These are phyloP conservation scores for Cladorhizidae sp. DNA, from an alignment of 37 sponge, comb jelly and placozoan species.

Conservation along the genomic window DNA sequence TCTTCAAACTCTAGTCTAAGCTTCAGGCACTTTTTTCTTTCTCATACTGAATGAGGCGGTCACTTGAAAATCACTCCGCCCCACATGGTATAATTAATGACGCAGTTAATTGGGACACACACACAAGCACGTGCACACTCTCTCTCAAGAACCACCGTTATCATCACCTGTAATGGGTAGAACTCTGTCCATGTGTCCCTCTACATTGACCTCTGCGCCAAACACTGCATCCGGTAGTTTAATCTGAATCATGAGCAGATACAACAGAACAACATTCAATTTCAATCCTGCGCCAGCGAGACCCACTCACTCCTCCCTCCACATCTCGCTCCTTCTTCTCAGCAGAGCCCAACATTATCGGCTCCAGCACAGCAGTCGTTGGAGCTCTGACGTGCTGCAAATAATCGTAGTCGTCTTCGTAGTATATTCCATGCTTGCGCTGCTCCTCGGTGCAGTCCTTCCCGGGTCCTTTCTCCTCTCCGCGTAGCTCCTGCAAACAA, in stretches of 20 bases:
- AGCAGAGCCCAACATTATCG: neutral
- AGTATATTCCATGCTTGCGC: slow-evolving; percentile 86
- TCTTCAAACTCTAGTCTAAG: too few species aligned
- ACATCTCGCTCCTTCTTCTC: neutral
- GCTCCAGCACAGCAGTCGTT: slow-evolving; percentile 31
- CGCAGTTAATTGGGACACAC: too few species aligned
- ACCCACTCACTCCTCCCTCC: neutral
- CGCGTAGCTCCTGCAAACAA: neutral
- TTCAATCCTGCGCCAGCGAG: neutral
- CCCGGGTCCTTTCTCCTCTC: neutral
- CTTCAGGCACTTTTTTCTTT: too few species aligned
- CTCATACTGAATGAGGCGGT: too few species aligned
- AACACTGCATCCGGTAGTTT: slow-evolving; percentile 72
- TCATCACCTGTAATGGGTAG: slow-evolving; percentile 63
- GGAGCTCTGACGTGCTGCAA: slow-evolving; percentile 92
- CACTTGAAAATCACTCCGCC: too few species aligned
- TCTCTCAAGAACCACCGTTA: too few species aligned
- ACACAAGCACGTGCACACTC: too few species aligned
- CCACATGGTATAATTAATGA: too few species aligned
- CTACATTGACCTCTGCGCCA: slow-evolving; percentile 67
- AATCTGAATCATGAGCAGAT: neutral
- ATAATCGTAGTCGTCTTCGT: slow-evolving; percentile 95
- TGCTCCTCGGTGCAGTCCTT: slow-evolving; percentile 70
- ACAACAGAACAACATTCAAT: neutral
- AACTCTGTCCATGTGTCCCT: slow-evolving; percentile 63